Conservation (phyloP, 2,797 vertebrate species). For the Cyprinodon diabolis region DNA sequence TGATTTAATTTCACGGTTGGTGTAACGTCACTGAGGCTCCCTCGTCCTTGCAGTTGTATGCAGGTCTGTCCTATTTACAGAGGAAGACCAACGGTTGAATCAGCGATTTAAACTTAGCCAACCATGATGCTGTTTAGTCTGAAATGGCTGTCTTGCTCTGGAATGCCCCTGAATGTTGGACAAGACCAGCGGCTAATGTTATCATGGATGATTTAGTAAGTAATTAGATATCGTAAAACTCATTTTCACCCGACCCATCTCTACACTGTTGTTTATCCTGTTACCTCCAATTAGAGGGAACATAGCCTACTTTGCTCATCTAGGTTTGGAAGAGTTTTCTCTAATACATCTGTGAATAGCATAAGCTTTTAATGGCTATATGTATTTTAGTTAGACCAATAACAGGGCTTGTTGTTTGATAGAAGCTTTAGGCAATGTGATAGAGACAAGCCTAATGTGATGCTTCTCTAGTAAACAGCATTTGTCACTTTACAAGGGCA, state of each 20-base stretch:
- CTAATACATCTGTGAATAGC: slow-evolving; percentile 32
- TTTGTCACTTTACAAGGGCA: slow-evolving; percentile 53
- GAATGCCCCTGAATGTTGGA: slow-evolving; percentile 67
- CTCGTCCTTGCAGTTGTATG: slow-evolving; percentile 49
- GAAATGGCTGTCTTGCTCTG: slow-evolving; percentile 57
- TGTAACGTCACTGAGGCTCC: slow-evolving; percentile 62
- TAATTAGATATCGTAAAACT: slow-evolving; percentile 67
- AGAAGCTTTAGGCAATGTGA: slow-evolving; percentile 24
- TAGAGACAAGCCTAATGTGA: slow-evolving; percentile 32
- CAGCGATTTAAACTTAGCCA: slow-evolving; percentile 57
- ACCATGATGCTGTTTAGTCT: slow-evolving; percentile 62
- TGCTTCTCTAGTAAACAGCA: slow-evolving; percentile 46
- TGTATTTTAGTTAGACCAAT: slow-evolving; percentile 26
- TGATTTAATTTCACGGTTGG: slow-evolving; percentile 83
- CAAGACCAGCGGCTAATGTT: slow-evolving; percentile 66
- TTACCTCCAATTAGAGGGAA: slow-evolving; percentile 50
- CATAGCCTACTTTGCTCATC: slow-evolving; percentile 13
- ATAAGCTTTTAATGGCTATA: slow-evolving; percentile 32
- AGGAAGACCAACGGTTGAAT: slow-evolving; percentile 60
- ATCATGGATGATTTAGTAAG: slow-evolving; percentile 77
- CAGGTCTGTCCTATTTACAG: slow-evolving; percentile 49
- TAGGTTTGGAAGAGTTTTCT: slow-evolving; percentile 15
- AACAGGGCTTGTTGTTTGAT: slow-evolving; percentile 17
- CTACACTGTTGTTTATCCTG: slow-evolving; percentile 58
- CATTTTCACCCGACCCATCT: slow-evolving; percentile 51